A percentile compares a stretch with the other conserved stretches of the same genome.
These are phyloP conservation scores for Montipora efflorescens DNA, from an alignment of 64 coral and sea anemone species.

Conservation along the genomic window DNA sequence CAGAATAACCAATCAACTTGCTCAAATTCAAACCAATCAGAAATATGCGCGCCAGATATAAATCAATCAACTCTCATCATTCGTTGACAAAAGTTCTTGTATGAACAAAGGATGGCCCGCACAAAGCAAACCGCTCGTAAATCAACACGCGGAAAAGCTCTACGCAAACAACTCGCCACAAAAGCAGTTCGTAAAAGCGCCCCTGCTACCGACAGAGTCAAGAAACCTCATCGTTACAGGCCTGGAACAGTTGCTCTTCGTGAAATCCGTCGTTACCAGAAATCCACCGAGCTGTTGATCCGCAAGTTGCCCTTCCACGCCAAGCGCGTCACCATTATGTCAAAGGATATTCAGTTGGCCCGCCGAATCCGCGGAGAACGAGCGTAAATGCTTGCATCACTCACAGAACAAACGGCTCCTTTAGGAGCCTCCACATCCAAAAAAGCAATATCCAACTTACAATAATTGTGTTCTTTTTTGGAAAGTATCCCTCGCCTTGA, in stretches of 20 bases:
- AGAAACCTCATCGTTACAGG: conserved; percentile 97
- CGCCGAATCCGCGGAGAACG: conserved; percentile 62
- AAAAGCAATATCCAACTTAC: too few relatives aligned
- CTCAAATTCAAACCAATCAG: too few relatives aligned
- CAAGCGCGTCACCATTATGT: conserved; percentile 68
- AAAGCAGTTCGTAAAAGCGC: conserved; percentile 83
- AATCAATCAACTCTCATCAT: too few relatives aligned
- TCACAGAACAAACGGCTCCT: too few relatives aligned
- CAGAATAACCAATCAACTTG: too few relatives aligned
- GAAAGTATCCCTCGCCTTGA: too few relatives aligned
- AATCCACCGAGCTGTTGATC: conserved; percentile 90
- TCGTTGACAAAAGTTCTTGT: too few relatives aligned
- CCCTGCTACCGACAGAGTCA: conserved; percentile 72
- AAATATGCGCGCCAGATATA: too few relatives aligned
- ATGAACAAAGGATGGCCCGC: conserved; percentile 47
- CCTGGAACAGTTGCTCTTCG: conserved; percentile 93
- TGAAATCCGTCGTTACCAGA: conserved; percentile 93
- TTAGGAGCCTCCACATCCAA: too few relatives aligned
- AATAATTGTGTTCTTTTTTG: too few relatives aligned
- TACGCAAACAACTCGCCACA: conserved; percentile 72
- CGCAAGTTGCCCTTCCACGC: conserved; percentile 91
- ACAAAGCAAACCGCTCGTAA: conserved; percentile 78
- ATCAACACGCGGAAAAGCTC: conserved; percentile 78
- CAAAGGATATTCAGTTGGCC: conserved; percentile 64
- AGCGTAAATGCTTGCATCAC: neutral